Percentiles rank a stretch among this genome's conserved stretches.
Evolutionary conservation across 2,888 invertebrate genomes (phyloP).

Genomic region (Dermolepida albohirtum): DNA sequence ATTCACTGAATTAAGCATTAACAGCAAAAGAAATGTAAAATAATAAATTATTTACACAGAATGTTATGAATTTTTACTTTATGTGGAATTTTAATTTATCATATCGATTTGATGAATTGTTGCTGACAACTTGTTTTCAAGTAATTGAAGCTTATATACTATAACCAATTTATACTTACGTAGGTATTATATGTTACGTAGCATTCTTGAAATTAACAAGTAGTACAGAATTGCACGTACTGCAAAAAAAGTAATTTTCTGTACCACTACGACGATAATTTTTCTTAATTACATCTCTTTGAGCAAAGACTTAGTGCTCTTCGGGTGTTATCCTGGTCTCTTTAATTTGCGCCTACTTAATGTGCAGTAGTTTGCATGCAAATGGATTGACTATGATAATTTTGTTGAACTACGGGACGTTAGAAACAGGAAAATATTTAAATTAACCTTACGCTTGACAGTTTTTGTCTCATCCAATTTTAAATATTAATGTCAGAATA

Average conservation of each 20-base stretch:
- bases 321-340: slow-evolving; percentile 17
- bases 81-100: too few species aligned
- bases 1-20: too few species aligned
- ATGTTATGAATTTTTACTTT: too few species aligned
- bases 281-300: slow-evolving; percentile 20
- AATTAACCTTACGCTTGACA: slow-evolving; percentile 24
- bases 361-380: slow-evolving; percentile 27
- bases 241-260: not conserved
- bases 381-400: slow-evolving; percentile 28
- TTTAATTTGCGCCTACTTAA: slow-evolving; percentile 35
- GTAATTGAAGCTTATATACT: too few species aligned
- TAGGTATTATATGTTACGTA: too few species aligned
- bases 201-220: too few species aligned
- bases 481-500: slow-evolving; percentile 20
- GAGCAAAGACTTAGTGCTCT: slow-evolving; percentile 1
- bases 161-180: too few species aligned
- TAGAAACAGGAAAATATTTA: slow-evolving; percentile 32
- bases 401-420: slow-evolving; percentile 20
- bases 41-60: too few species aligned
- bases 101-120: too few species aligned
- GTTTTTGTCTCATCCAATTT: slow-evolving; percentile 20
- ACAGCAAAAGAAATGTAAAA: too few species aligned
- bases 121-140: too few species aligned
- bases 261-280: not conserved
- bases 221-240: not conserved